Base-by-base conservation (phyloP, 37 sponge, comb jelly and placozoan species). In the Ianthella basta region DNA sequence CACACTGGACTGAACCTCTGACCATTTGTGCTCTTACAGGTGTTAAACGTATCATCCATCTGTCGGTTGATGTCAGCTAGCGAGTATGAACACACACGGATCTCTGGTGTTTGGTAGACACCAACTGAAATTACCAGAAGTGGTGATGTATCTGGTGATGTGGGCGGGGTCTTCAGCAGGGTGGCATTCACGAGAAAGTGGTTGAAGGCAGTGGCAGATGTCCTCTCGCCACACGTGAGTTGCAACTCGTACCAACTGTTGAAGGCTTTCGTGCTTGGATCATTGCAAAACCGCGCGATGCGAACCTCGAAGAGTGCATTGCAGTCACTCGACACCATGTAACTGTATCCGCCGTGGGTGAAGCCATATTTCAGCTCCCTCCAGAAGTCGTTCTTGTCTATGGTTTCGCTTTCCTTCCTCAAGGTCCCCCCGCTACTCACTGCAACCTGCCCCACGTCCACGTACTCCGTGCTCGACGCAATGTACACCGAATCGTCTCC, bases 211-310 rank as follows among this genome's bases (percentile, higher is more conserved):
- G 79, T 78, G 79, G n/a, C 33, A n/a, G 55, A 55, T 1, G 33
- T 37, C 12, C n/a, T 24, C 55, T 21, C 18, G 54, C 55, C 79
- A 13, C 79, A 78, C 1, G 55, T 60, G 6, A 69, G 70, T 15
- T 69, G 29, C 33, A 69, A 15, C 70, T 69, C 70, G 6, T 69
- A 69, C 70, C 70, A 69, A 6, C 70, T 35, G 34, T 44, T 44
- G 8, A 44, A 44, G 50, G 50, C 50, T 44, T 44, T 8, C 8
- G 35, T 33, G 4, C 6, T 30, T 32, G 19, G 18, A 30, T 33
- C 35, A 15, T 35, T 35, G 70, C 70, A 69, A 32, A 30, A 32
- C 0, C 70, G 70, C 12, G 34, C 2, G 1, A 69, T 35, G 32
- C 70, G 70, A 6, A 69, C 70, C 70, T 69, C 70, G 35, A 27